Percentiles rank a stretch among this genome's conserved stretches.
Evolutionary conservation across 2,888 invertebrate species (phyloP).

Genomic region (Lasioglossum oenotherae): DNA sequence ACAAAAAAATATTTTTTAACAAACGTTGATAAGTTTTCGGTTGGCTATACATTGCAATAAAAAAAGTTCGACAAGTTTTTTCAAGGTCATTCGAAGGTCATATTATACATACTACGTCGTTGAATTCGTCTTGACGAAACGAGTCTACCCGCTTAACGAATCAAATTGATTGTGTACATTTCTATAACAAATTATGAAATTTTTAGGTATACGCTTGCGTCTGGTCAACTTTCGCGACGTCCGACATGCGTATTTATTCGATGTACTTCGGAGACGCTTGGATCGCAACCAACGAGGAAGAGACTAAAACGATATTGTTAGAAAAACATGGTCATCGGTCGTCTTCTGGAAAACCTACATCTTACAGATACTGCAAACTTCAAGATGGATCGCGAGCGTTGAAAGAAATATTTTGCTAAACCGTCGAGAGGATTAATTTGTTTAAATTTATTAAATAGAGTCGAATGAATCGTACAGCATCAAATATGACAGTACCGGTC

Average conservation of each 20-base stretch:
- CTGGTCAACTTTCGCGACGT: constrained; percentile 53
- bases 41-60: too few species aligned
- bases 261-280: constrained; percentile 70
- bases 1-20: too few species aligned
- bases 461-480: not conserved
- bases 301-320: constrained; percentile 50
- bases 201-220: constrained; percentile 61
- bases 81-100: too few species aligned
- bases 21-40: too few species aligned
- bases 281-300: constrained; percentile 54
- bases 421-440: not conserved
- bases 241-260: constrained; percentile 20
- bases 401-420: constrained; percentile 59
- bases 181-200: not conserved
- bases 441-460: not conserved
- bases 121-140: too few species aligned
- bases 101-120: too few species aligned
- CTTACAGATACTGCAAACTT: constrained; percentile 68
- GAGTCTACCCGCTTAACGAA: too few species aligned
- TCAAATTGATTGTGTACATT: not conserved
- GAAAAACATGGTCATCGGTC: constrained; percentile 26
- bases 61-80: too few species aligned
- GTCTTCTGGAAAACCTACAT: constrained; percentile 22
- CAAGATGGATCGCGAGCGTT: constrained; percentile 72
- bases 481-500: not conserved